A percentile compares a stretch with the other conserved stretches of the same genome.
phyloP scores from a whole-genome alignment of 2,888 invertebrate species.

The Campopleginae sp. region DNA sequence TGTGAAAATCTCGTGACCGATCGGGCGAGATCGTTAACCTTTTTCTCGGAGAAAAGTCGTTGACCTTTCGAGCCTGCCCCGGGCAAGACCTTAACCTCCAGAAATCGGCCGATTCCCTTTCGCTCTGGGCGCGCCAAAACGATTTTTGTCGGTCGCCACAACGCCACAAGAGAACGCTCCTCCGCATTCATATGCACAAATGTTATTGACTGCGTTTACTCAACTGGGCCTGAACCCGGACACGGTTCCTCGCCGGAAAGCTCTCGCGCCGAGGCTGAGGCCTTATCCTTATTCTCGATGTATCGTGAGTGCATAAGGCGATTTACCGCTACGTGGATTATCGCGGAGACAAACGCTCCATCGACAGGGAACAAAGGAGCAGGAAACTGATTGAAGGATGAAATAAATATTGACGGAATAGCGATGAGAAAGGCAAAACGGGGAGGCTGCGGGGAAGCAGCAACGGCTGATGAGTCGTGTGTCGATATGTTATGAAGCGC shows the following conservation, averaged over 20 bases:
- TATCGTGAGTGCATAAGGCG: slow-evolving; percentile 67
- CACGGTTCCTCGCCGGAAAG: slow-evolving; percentile 55
- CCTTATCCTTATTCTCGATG: slow-evolving; percentile 40
- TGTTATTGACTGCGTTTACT: slow-evolving; percentile 66
- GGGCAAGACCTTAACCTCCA: neutral
- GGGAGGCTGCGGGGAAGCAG: neutral
- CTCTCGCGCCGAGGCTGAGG: slow-evolving; percentile 18
- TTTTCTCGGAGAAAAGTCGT: slow-evolving; percentile 45
- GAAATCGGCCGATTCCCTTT: neutral
- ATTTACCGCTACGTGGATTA: slow-evolving; percentile 75
- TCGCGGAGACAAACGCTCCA: slow-evolving; percentile 70
- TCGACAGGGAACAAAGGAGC: slow-evolving; percentile 16
- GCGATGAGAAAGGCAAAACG: slow-evolving; percentile 1
- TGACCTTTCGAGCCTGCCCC: slow-evolving; percentile 17
- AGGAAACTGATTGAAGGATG: slow-evolving; percentile 48
- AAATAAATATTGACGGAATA: slow-evolving; percentile 44
- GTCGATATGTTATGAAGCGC: slow-evolving; percentile 29
- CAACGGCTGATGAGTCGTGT: neutral
- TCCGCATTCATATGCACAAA: slow-evolving; percentile 63
- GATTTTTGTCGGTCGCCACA: too few species aligned
- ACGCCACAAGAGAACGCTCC: too few species aligned
- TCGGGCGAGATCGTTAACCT: slow-evolving; percentile 43
- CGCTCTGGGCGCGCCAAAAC: slow-evolving; percentile 39
- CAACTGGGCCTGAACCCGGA: slow-evolving; percentile 74
- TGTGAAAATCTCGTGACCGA: slow-evolving; percentile 29